Evolutionary conservation across 2,888 invertebrate genomes (phyloP), one percentile per base, ranked within the genome.

Genomic region (Tortricodes alternella): DNA sequence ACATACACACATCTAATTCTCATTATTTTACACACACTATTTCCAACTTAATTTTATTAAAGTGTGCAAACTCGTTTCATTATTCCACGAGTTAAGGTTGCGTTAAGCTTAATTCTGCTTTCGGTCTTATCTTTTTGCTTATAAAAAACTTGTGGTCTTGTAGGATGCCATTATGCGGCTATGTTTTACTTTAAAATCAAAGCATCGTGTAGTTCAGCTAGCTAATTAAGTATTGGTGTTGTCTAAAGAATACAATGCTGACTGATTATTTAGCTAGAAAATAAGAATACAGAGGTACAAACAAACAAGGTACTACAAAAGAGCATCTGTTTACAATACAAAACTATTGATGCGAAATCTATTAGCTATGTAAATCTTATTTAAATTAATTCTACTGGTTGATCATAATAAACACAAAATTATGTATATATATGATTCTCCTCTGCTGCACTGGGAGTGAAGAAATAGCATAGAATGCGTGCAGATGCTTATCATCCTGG

Each of bases 61-160:
- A 24, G 9, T n/a, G 24, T 15, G 15, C 43, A 27, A 27, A 43
- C 16, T 43, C 43, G 6, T 43, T 43, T 27, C 24, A 43, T 43
- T 43, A 39, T 7, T 19, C 7, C 21, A 19, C 5, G 15, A 43
- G 16, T 43, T 43, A 13, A 8, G 24, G 15, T 13, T 43, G 41
- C 23, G 24, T 41, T 41, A 24, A 43, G 27, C 43, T 43, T 43
- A 27, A 43, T 43, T 15, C 24, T 16, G n/a, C 13, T 16, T 24
- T 24, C 16, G 43, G 9, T 24, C 27, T 43, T 24, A 43, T 43
- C 27, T 43, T 6, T 5, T 19, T 11, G 23, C 24, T 9, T 41
- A 9, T 24, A 11, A 23, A 7, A 23, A 43, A 43, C 24, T 43
- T 16, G 43, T 16, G 43, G 24, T n/a, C 43, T 15, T 16, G 8